These are phyloP conservation scores for Corythaeola cristata DNA, from an alignment of 2,113 vertebrate genomes.

Conservation along the genomic window DNA sequence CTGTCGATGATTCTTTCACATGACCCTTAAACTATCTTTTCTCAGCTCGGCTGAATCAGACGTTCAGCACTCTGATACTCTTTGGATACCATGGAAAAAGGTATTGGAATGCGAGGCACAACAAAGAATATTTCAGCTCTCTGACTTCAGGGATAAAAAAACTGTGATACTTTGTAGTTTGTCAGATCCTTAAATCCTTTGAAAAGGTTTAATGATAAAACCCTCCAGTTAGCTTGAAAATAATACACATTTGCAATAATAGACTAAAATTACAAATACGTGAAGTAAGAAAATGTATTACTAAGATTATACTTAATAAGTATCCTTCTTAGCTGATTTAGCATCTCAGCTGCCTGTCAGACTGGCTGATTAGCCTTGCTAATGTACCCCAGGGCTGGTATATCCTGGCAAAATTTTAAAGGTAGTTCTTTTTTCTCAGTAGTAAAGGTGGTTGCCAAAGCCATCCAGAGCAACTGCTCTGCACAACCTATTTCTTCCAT, in stretches of 20 bases:
- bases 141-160: constrained; percentile 19
- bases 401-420: constrained; percentile 3
- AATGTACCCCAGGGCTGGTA: not conserved
- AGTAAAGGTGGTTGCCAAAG: not conserved
- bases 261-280: constrained; percentile 19
- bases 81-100: not conserved
- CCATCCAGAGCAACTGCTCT: not conserved
- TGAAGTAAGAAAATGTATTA: constrained; percentile 25
- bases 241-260: constrained; percentile 4
- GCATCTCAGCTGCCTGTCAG: not conserved
- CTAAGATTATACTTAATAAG: constrained; percentile 51
- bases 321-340: constrained; percentile 37
- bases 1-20: not conserved
- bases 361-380: not conserved
- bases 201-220: constrained; percentile 59
- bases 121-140: not conserved
- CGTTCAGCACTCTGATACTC: not conserved
- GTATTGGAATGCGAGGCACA: not conserved
- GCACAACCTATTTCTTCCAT: not conserved
- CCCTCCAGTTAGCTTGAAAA: not conserved
- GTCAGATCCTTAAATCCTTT: constrained; percentile 56
- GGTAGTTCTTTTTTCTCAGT: not conserved
- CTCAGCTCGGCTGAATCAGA: not conserved
- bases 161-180: constrained; percentile 44
- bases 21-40: not conserved